Base-by-base conservation (phyloP, 2,888 invertebrate species). In the Phymatocera aterrima region DNA sequence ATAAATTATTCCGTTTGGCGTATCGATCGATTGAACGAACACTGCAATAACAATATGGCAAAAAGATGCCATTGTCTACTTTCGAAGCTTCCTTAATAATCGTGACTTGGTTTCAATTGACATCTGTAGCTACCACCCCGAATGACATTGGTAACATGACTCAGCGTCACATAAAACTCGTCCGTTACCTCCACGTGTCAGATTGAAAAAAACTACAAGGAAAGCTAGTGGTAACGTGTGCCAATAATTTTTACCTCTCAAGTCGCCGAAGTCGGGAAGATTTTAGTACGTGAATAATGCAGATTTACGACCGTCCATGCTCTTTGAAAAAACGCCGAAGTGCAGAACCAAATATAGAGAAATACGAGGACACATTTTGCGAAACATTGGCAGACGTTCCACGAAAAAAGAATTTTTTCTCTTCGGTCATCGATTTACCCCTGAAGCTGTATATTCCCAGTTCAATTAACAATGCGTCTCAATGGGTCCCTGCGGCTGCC, bases 391-490 rank as follows among this genome's bases (percentile, higher is more conserved):
- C 68, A 28, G 68, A 68, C 68, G 46, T 18, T 24, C 8, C 8
- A 46, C 46, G 46, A 34, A 43, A 43, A 68, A 68, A 28, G 24
- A 37, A n/a, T 37, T 64, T 64, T 64, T 64, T 54, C 18, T 18
- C 18, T 54, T 40, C 46, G 40, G 68, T 28, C 43, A 68, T 46
- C 24, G 24, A 46, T 68, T n/a, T 43, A 68, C 46, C 46, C 46
- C 28, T 68, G 40, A 28, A 18, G 46, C 68, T 21, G 43, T 24
- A 68, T 68, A 34, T 46, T 68, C 43, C 68, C 21, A 28, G 43
- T 43, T 68, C 34, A 68, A 68, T 46, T 68, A 28, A 46, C 34
- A 64, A 64, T 64, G 43, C 40, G 51, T 72, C 51, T 72, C 51
- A n/a, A n/a, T n/a, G 43, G 48, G 31, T 51, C 34, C 51, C 70